Percentiles rank a stretch among this genome's conserved stretches.
These are phyloP conservation scores for Carettochelys insculpta DNA, from an alignment of 2,113 vertebrate genomes.

Conservation along the genomic window DNA sequence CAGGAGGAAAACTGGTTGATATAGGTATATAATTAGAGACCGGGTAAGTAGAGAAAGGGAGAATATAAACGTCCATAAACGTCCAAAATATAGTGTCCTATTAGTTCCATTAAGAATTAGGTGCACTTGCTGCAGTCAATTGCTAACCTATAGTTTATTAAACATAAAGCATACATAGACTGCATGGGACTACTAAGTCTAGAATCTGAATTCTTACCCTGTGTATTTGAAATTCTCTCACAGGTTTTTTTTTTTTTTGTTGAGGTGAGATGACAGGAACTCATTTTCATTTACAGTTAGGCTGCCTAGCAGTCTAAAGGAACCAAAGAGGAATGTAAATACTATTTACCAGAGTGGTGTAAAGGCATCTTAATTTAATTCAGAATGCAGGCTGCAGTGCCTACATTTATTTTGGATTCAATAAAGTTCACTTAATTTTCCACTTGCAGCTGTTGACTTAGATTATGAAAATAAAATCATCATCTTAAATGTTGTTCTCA, in stretches of 20 bases:
- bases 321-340: not conserved
- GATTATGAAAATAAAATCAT: constrained; percentile 50
- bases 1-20: no score
- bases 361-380: not conserved
- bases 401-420: not conserved
- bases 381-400: accelerated
- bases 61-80: no score
- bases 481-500: constrained; percentile 11
- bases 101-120: not conserved
- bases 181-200: accelerated
- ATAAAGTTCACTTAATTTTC: not conserved
- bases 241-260: not conserved
- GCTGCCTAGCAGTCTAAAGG: not conserved
- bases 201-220: not conserved
- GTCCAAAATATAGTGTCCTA: not conserved
- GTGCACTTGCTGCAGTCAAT: not conserved
- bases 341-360: not conserved
- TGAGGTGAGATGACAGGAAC: not conserved
- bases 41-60: not conserved
- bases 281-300: not conserved
- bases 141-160: not conserved
- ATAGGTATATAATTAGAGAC: not conserved
- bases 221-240: not conserved
- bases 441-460: constrained; percentile 15
- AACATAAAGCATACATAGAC: not conserved